These are phyloP conservation scores for Phytoseiulus persimilis DNA, from an alignment of 2,888 invertebrate genomes.

Conservation along the genomic window DNA sequence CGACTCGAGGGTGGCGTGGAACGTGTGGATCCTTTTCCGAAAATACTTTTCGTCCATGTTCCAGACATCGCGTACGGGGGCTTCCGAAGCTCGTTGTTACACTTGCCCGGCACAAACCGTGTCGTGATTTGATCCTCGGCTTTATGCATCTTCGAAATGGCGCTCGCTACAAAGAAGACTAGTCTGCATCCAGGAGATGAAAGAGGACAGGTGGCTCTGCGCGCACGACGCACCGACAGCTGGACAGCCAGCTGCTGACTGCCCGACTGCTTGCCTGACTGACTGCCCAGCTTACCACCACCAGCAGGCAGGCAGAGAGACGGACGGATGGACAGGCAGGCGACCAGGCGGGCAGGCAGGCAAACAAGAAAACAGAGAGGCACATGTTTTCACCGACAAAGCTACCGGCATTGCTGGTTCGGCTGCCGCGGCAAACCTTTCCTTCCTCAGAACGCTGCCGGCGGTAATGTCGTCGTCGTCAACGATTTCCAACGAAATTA, in stretches of 20 bases:
- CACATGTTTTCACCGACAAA: not conserved
- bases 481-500: not conserved
- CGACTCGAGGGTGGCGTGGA: not conserved
- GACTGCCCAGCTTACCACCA: not conserved
- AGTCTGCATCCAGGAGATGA: not conserved
- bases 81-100: not conserved
- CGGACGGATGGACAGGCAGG: not conserved
- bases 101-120: not conserved
- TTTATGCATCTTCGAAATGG: not conserved
- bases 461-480: too few relatives aligned
- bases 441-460: not conserved
- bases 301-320: not conserved
- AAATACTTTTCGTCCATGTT: not conserved
- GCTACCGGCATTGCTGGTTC: not conserved
- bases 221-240: not conserved
- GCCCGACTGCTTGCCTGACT: not conserved
- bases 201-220: not conserved
- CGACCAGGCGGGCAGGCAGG: not conserved
- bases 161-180: constrained; percentile 5
- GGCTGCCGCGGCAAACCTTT: not conserved
- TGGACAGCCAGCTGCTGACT: constrained; percentile 5
- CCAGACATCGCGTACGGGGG: not conserved
- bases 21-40: not conserved
- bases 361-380: not conserved
- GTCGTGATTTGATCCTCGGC: constrained; percentile 5